Base-by-base conservation (phyloP, 2,797 vertebrate species). In the Leptatherina wallacei region DNA sequence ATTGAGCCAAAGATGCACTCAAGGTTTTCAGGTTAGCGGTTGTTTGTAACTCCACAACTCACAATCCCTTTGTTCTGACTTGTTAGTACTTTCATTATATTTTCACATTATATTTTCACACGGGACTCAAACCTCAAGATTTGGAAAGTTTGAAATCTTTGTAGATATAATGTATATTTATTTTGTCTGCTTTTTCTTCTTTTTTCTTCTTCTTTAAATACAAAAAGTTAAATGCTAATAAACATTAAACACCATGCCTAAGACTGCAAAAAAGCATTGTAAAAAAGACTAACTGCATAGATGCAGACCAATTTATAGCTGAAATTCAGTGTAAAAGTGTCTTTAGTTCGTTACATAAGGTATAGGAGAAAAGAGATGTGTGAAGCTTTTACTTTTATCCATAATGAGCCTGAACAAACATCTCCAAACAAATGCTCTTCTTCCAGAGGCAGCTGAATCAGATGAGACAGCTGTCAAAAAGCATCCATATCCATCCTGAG, bases 381-480 rank as follows among this genome's bases (percentile, higher is more conserved):
- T 63, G 55, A 84, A 74, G 55, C 47, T 71, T 81, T 42, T 76
- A 68, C 65, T 86, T 83, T 88, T 75, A 81, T 82, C 75, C 58
- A 69, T 86, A 80, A 89, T 82, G 78, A 91, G 84, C 73, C 75
- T 81, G 82, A 90, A 91, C 72, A 89, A 91, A 87, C 85, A 84
- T 88, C 85, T 90, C 81, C 84, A 90, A 91, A 90, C 87, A 89
- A 93, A 87, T 78, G 82, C 81, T 87, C 76, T 71, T 85, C 85
- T 73, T 88, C 71, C 59, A 78, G 57, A 75, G 79, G 77, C 80
- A 82, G 87, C 73, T 5, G 79, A 83, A 89, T 91, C 81, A 81
- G 87, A 89, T 74, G 80, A 92, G 93, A 90, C 91, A 91, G 91
- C 92, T 93, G 92, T 93, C 92, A 92, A 85, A 88, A 89, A 85